These are phyloP conservation scores for Stigmatopora nigra DNA, from an alignment of 2,113 vertebrate species.

Conservation along the genomic window DNA sequence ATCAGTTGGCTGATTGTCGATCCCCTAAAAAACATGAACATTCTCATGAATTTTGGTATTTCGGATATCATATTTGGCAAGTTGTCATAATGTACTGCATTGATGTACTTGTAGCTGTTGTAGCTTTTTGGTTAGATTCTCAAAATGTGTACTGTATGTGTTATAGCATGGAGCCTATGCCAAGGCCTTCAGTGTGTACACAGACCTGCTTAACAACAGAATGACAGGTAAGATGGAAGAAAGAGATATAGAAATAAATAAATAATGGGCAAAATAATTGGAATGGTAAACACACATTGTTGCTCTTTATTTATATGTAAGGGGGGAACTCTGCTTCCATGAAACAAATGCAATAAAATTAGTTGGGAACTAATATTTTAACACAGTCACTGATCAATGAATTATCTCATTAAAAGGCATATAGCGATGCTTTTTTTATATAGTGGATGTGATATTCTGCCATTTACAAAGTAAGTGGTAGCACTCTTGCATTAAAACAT, in stretches of 20 bases:
- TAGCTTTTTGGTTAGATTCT: not conserved
- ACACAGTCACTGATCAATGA: no score
- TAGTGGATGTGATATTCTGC: not conserved
- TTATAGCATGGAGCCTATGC: constrained; percentile 71
- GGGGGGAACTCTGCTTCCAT: no score
- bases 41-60: no score
- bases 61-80: no score
- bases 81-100: no score
- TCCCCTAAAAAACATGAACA: no score
- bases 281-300: not conserved
- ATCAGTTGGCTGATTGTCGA: no score
- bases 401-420: no score
- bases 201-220: constrained; percentile 80
- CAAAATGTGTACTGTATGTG: constrained; percentile 4
- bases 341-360: no score
- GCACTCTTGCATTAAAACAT: not conserved
- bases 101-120: no score
- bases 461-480: not conserved
- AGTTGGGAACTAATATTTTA: no score
- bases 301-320: not conserved
- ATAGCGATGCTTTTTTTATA: not conserved
- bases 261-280: not conserved
- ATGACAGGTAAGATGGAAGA: constrained; percentile 72
- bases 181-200: constrained; percentile 78
- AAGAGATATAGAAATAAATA: no score